phyloP scores from a whole-genome alignment of 1,140 invertebrate species.

The Drosophila subobscura region DNA sequence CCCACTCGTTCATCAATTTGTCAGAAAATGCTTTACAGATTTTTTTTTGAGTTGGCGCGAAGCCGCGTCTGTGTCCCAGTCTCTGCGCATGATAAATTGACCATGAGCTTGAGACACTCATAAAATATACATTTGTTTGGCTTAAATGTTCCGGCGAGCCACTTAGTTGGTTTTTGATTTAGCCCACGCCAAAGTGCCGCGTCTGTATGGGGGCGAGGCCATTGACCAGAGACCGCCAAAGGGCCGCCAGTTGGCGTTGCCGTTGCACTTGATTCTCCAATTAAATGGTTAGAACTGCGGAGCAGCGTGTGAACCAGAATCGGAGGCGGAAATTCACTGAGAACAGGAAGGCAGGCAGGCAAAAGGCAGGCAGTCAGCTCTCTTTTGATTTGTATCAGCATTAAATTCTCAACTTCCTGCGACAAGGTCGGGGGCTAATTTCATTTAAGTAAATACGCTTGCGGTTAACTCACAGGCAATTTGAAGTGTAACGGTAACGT shows the following conservation, averaged over 20 bases:
- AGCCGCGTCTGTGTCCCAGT: conserved; percentile 14
- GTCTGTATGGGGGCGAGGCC: conserved; percentile 46
- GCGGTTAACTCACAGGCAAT: conserved; percentile 62
- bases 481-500: conserved; percentile 67
- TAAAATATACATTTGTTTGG: conserved; percentile 66
- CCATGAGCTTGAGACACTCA: conserved; percentile 63
- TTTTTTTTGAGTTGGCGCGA: conserved; percentile 11
- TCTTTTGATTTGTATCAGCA: conserved; percentile 69
- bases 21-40: conserved; percentile 42
- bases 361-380: conserved; percentile 18
- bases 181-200: conserved; percentile 59
- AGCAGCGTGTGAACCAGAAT: conserved; percentile 63
- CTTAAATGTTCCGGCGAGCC: conserved; percentile 62
- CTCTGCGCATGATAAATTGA: conserved; percentile 73
- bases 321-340: conserved; percentile 32
- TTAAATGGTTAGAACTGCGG: conserved; percentile 56
- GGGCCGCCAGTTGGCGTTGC: conserved; percentile 41
- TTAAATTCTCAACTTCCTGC: conserved; percentile 70
- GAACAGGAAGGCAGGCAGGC: conserved; percentile 26
- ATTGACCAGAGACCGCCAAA: conserved; percentile 66
- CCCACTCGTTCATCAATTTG: conserved; percentile 59
- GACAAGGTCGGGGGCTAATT: conserved; percentile 71
- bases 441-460: conserved; percentile 73
- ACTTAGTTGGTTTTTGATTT: conserved; percentile 75
- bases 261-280: conserved; percentile 75